These are phyloP conservation scores for Centroberyx gerrardi DNA, from an alignment of 2,797 vertebrate species.

Conservation along the genomic window DNA sequence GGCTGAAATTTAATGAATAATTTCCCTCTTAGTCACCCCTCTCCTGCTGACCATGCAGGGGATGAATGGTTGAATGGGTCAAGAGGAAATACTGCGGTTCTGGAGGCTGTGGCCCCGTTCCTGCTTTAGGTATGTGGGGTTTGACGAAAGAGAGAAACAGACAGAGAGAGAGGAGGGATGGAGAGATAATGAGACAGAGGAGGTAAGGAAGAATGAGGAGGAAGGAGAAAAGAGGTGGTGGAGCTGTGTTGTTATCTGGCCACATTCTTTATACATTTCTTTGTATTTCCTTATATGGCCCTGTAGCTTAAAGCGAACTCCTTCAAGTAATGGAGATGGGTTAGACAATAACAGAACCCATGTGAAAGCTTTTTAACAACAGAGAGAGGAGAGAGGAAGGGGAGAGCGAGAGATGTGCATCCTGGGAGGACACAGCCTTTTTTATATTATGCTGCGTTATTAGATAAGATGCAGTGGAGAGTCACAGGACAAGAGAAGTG, in stretches of 20 bases:
- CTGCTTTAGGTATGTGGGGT: conserved; percentile 37
- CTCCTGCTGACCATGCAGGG: conserved; percentile 32
- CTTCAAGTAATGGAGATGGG: conserved; percentile 29
- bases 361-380: conserved; percentile 49
- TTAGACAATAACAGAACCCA: conserved; percentile 37
- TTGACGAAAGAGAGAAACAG: conserved; percentile 16
- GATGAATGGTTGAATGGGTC: conserved; percentile 46
- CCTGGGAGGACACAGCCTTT: neutral
- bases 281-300: conserved; percentile 66
- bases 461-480: conserved; percentile 22
- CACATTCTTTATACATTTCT: conserved; percentile 61
- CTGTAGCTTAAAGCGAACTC: conserved; percentile 29
- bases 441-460: conserved; percentile 40
- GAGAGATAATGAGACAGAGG: conserved; percentile 34
- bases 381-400: conserved; percentile 3
- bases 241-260: conserved; percentile 54
- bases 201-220: conserved; percentile 17
- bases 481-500: conserved; percentile 22
- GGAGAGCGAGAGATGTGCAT: conserved; percentile 32
- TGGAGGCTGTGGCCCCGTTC: conserved; percentile 36
- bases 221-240: conserved; percentile 30
- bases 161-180: conserved; percentile 20
- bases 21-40: conserved; percentile 38
- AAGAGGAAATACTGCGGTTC: conserved; percentile 53
- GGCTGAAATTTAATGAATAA: conserved; percentile 25